Evolutionary conservation across 2,797 vertebrate genomes (phyloP), one percentile per base, ranked within the genome.

Genomic region (Pseudochirops cupreus): DNA sequence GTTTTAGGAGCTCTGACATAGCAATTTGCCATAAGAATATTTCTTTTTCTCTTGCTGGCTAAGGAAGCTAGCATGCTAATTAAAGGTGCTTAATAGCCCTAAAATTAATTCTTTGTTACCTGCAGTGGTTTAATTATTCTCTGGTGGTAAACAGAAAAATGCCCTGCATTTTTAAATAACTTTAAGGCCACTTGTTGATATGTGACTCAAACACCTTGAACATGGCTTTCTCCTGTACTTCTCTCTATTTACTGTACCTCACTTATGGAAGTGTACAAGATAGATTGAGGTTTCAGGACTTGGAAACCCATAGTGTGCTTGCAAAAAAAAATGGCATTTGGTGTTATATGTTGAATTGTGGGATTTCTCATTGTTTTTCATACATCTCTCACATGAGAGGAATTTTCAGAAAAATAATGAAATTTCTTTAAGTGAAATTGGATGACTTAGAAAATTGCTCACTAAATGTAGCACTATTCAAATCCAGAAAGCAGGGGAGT

Each of bases 51-150:
- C 95, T 96, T 94, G 24, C 90, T 59, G 67, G 56, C 46, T 93
- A 93, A 56, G 0, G 31, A 97, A 98, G 54, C 90, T 97, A 93
- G 95, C 97, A 94, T 96, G 92, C 96, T 98, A 97, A 94, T 97
- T 97, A 97, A 96, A 58, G 74, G 91, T 94, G 54, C 57, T 93
- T 97, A 97, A 97, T 96, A 98, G 53, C 90, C 56, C 74, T 97
- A 96, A 96, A 94, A 95, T 97, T 98, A 98, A 96, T 98, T 96
- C 94, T 97, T 98, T 97, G 90, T 96, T 97, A 97, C 96, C 93
- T 97, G 67, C 92, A 50, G 93, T 59, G n/a, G 39, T 96, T 98
- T 97, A 97, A 96, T 98, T 97, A 94, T 96, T 94, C 91, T 96
- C 96, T 82, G 94, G 91, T 74, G 94, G 55, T 93, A 96, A 97